phyloP scores from a whole-genome alignment of 2,888 invertebrate species.

The Caenorhabditis sulstoni region DNA sequence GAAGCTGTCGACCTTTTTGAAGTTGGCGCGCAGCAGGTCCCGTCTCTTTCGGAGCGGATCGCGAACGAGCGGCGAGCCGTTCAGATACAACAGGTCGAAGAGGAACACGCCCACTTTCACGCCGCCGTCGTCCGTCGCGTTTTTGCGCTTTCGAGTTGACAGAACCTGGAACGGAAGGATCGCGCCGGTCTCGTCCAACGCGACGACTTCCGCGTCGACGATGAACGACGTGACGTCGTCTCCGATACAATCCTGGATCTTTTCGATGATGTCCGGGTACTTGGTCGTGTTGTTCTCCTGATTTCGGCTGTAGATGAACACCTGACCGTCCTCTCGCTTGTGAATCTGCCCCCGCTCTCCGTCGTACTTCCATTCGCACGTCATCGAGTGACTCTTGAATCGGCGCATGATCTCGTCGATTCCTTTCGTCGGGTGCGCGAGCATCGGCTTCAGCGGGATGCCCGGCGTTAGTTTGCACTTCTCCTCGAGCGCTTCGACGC shows the following conservation, averaged over 20 bases:
- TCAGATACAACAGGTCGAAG: constrained; percentile 94
- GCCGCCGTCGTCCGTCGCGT: constrained; percentile 87
- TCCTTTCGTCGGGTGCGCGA: constrained; percentile 97
- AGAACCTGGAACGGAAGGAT: constrained; percentile 97
- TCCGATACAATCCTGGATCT: constrained; percentile 66
- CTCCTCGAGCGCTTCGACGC: constrained; percentile 86
- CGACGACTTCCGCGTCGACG: constrained; percentile 96
- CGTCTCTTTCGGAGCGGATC: constrained; percentile 88
- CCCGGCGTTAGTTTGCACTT: constrained; percentile 90
- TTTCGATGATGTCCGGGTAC: constrained; percentile 92
- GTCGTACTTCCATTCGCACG: constrained; percentile 99
- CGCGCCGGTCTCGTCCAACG: constrained; percentile 92
- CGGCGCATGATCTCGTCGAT: constrained; percentile 84
- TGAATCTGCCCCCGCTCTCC: constrained; percentile 98
- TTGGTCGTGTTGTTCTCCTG: constrained; percentile 95
- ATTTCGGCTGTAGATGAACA: constrained; percentile 94
- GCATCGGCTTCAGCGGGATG: constrained; percentile 96
- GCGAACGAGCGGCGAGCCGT: constrained; percentile 89
- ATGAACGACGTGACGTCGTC: constrained; percentile 86
- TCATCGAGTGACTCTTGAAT: constrained; percentile 90
- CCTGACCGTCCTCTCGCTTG: constrained; percentile 85
- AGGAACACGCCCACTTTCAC: constrained; percentile 95
- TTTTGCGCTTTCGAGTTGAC: constrained; percentile 95
- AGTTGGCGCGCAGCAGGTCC: constrained; percentile 73
- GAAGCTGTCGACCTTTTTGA: constrained; percentile 84